Base-by-base conservation (phyloP, 1,140 invertebrate genomes). In the Gryon sp. region DNA sequence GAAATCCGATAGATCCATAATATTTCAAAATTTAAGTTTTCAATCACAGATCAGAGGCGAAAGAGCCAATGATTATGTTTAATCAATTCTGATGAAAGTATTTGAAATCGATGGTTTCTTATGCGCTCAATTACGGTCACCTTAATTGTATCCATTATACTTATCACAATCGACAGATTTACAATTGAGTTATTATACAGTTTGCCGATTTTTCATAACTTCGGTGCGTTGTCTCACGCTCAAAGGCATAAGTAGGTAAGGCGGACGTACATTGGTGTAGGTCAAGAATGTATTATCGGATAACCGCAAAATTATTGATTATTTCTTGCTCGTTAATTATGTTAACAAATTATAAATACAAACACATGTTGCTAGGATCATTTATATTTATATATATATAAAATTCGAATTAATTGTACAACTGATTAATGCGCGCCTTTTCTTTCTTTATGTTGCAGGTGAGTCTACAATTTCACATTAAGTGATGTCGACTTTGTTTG, bases 161-260 rank as follows among this genome's bases (percentile, higher is more conserved):
- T 50, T 48, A 66, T 50, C 28, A 11, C 22, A 34, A 34, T 43
- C 15, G 18, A 55, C 12, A 30, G 55, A 26, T 50, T 46, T 20
- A 26, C 22, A 15, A 32, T 50, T 19, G n/a, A 28, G 28, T 63
- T 43, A 52, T 59, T 45, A 41, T 55, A 52, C 12, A 32, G 43
- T 34, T 53, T 8, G 69, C 69, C 36, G 40, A 68, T 73, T 78
- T 77, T 68, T 62, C 40, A 41, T 46, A 9, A 50, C 20, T 50
- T 15, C 57, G 7, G 40, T 50, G 53, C 52, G 60, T 65, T 69
- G 69, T 78, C 52, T 53, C 45, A 69, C 69, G 57, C 59, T 73
- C 14, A 57, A 11, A 40, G 38, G 30, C 34, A 48, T 78, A 74
- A 78, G 76, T 78, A 69, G 76, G 76, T 74, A 70, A 78, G 22